These are phyloP conservation scores for Dinoponera quadriceps DNA, from an alignment of 1,140 invertebrate species.

Conservation along the genomic window DNA sequence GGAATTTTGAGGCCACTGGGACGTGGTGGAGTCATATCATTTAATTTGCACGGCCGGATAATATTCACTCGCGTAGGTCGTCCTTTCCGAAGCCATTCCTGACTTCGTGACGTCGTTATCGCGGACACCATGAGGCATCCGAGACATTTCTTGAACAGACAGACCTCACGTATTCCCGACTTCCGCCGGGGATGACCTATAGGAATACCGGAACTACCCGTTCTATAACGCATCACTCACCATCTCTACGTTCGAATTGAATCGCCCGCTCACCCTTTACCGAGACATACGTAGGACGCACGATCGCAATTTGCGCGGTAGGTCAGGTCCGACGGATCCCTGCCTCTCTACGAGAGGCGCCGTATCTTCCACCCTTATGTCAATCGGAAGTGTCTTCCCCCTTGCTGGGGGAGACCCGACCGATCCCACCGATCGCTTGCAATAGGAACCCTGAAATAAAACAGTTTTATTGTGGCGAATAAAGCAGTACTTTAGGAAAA, in stretches of 20 bases:
- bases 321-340: slow-evolving; percentile 67
- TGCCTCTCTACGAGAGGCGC: slow-evolving; percentile 9
- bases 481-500: neutral
- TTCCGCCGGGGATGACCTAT: slow-evolving; percentile 3
- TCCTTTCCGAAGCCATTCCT: neutral
- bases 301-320: slow-evolving; percentile 58
- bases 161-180: slow-evolving; percentile 23
- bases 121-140: neutral
- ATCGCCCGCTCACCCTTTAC: neutral
- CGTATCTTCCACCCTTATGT: slow-evolving; percentile 26
- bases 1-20: neutral
- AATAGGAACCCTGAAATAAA: slow-evolving; percentile 52
- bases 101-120: neutral
- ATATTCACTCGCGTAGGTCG: neutral
- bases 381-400: neutral
- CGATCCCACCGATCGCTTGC: neutral
- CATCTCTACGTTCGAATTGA: slow-evolving; percentile 32
- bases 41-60: too few species aligned
- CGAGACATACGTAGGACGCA: slow-evolving; percentile 12
- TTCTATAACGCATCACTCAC: slow-evolving; percentile 36
- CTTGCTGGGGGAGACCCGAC: neutral
- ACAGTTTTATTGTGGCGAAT: slow-evolving; percentile 21
- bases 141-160: slow-evolving; percentile 36
- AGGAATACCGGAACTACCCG: slow-evolving; percentile 28
- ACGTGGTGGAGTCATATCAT: too few species aligned